A percentile compares a stretch with the other conserved stretches of the same genome.
Conservation (phyloP, 2,113 vertebrate species). For the Seriola rivoliana region DNA sequence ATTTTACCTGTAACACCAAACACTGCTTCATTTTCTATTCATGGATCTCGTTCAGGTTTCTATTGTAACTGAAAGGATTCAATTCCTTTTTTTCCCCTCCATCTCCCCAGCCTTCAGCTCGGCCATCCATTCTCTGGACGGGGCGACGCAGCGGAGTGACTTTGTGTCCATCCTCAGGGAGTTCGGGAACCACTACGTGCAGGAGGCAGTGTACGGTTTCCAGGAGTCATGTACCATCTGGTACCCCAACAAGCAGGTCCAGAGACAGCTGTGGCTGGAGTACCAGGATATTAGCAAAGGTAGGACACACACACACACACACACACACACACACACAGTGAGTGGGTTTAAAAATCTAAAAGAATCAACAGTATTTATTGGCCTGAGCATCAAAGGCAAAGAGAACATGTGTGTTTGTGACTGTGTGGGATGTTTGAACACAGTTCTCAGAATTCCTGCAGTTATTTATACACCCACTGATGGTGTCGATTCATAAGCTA, state of each 20-base stretch:
- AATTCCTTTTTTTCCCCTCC: neutral
- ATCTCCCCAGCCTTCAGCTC: slow-evolving; percentile 90
- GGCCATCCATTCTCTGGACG: slow-evolving; percentile 94
- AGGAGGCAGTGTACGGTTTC: slow-evolving; percentile 97
- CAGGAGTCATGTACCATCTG: slow-evolving; percentile 98
- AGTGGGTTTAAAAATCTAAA: neutral
- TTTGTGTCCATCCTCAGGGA: slow-evolving; percentile 94
- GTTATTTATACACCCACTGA: slow-evolving; percentile 15
- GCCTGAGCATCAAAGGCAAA: neutral
- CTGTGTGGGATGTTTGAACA: neutral
- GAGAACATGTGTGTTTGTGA: neutral
- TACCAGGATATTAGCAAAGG: slow-evolving; percentile 99
- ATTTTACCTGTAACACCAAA: neutral
- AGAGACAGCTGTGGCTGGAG: slow-evolving; percentile 96
- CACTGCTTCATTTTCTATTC: neutral
- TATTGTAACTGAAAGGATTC: neutral
- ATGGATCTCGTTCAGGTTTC: neutral
- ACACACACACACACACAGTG: neutral
- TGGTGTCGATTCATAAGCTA: neutral
- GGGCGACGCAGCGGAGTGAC: slow-evolving; percentile 92
- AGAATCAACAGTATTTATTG: neutral
- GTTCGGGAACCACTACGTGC: slow-evolving; percentile 98
- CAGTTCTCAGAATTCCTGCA: neutral
- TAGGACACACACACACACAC: slow-evolving; percentile 50
- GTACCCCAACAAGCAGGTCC: slow-evolving; percentile 98